Base-by-base conservation (phyloP, 2,888 invertebrate genomes). In the Thymelicus acteon region DNA sequence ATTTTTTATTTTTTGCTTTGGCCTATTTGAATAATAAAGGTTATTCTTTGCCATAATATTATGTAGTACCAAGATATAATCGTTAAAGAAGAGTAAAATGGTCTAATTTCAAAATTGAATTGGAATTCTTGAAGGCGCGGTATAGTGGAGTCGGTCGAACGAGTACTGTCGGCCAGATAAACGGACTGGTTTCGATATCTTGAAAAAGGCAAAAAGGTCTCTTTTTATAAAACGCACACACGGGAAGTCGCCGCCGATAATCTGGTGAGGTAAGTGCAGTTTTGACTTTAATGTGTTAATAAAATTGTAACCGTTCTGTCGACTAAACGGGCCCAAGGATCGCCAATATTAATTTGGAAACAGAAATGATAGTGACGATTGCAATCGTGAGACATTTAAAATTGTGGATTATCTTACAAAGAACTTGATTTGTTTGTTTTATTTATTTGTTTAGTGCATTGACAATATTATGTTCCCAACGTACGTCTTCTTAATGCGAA, bases 261-360 rank as follows among this genome's bases (percentile, higher is more conserved):
- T 92, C 92, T 89, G 85, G 83, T 82, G 83, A 83, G 84, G 89
- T 91, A 91, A 91, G 87, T 92, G 92, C 92, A 89, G 90, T 91
- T 92, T 91, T 92, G 90, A 92, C 91, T 92, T 91, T 91, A 90
- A 93, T 91, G 92, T 92, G 92, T 92, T 91, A 92, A 92, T 93
- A 91, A 92, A 92, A 91, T 85, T 90, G 91, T 91, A 90, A 90
- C 82, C 90, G 88, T 92, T 92, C 91, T 91, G 91, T 90, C 89
- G 86, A 88, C 87, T 76, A 85, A 89, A 85, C 84, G 79, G 79
- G 79, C 78, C 75, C 75, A 73, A 78, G 75, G 80, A 79, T 81
- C 79, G 80, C 85, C 78, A 78, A 83, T 83, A 85, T 84, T 81
- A 79, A 78, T 78, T 79, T 76, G 71, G 67, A 72, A 76, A 73